Conservation (phyloP, 2,888 invertebrate genomes). For the Brenthis daphne region DNA sequence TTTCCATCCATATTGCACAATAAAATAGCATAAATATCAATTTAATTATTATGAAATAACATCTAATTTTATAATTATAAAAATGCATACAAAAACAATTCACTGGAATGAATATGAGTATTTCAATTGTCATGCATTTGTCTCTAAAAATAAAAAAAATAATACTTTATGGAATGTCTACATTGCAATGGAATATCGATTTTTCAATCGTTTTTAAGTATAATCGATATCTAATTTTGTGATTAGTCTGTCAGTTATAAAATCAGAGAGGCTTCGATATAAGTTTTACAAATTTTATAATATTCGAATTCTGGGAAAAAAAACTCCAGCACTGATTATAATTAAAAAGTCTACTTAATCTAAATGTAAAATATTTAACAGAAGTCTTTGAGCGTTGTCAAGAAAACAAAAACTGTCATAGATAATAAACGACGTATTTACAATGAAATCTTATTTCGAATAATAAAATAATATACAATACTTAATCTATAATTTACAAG, state of each 20-base stretch:
- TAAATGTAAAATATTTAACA: slow-evolving; percentile 41
- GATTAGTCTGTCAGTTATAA: background rate
- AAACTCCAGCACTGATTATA: slow-evolving; percentile 19
- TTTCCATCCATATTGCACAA: slow-evolving; percentile 76
- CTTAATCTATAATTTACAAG: slow-evolving; percentile 63
- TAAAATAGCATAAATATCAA: slow-evolving; percentile 66
- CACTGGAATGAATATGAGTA: slow-evolving; percentile 45
- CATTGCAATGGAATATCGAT: slow-evolving; percentile 10
- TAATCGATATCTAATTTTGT: slow-evolving; percentile 1
- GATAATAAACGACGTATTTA: slow-evolving; percentile 58
- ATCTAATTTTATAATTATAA: slow-evolving; percentile 44
- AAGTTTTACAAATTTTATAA: slow-evolving; percentile 24
- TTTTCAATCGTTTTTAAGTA: background rate
- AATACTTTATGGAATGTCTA: slow-evolving; percentile 31
- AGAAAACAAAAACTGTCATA: slow-evolving; percentile 47
- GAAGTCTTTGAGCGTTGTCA: slow-evolving; percentile 50
- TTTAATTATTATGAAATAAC: slow-evolving; percentile 53
- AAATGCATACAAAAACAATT: slow-evolving; percentile 33
- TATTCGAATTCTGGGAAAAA: slow-evolving; percentile 19
- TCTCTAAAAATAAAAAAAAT: slow-evolving; percentile 31
- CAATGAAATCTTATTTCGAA: slow-evolving; percentile 72
- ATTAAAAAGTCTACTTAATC: slow-evolving; percentile 39
- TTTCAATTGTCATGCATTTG: slow-evolving; percentile 43
- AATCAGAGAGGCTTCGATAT: slow-evolving; percentile 23
- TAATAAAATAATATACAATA: slow-evolving; percentile 64